Conservation (phyloP, 2,888 invertebrate species). For the Acanthosepion pharaonis region DNA sequence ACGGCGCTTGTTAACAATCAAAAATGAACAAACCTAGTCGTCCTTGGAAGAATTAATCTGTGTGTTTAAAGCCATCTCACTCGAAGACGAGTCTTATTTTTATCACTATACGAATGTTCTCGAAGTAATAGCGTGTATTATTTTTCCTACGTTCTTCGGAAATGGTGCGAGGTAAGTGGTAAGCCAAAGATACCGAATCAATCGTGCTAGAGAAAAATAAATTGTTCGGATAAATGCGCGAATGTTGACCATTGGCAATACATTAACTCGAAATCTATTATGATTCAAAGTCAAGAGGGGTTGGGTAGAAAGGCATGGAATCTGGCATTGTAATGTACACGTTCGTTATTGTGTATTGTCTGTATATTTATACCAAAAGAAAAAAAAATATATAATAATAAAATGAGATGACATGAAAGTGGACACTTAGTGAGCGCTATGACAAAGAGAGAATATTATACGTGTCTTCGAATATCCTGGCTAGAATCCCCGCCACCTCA, state of each 20-base stretch:
- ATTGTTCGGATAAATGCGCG: not conserved
- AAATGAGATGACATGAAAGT: not conserved
- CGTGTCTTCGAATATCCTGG: not conserved
- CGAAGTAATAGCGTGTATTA: not conserved
- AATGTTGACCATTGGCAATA: not conserved
- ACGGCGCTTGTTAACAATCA: not conserved
- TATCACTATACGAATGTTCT: not conserved
- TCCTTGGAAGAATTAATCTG: slow-evolving; percentile 11
- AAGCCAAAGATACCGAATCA: not conserved
- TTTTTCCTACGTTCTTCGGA: not conserved
- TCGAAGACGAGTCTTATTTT: not conserved
- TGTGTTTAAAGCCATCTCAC: not conserved
- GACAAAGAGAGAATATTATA: not conserved
- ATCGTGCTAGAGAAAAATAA: not conserved
- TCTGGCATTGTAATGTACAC: not conserved
- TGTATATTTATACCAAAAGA: not conserved
- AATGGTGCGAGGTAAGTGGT: not conserved
- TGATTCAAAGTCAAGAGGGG: not conserved
- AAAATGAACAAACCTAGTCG: not conserved
- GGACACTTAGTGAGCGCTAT: not conserved
- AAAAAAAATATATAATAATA: not conserved
- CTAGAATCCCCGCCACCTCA: not conserved
- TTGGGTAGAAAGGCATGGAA: not conserved
- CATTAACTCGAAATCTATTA: not conserved
- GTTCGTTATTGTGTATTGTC: not conserved